Evolutionary conservation across 2,797 vertebrate genomes (phyloP), one percentile per base, ranked within the genome.

Genomic region (Enteromius viviparus): DNA sequence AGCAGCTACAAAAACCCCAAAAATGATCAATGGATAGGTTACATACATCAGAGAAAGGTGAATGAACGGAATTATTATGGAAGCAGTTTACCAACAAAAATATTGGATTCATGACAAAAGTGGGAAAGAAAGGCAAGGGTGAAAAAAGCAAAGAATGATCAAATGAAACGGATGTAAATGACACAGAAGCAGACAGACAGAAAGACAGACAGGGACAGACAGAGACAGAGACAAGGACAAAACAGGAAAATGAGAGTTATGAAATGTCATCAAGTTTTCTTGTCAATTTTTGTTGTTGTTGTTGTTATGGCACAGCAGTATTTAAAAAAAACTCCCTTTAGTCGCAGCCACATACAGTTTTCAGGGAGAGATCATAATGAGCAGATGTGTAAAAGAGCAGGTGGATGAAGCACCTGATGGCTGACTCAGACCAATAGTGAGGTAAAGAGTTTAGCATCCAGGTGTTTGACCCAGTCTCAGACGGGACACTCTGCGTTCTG

Each of bases 181-280:
- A 84, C 83, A 86, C 80, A 86, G 82, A 89, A 84, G 87, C 88
- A 85, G 84, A 92, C 86, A 89, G 84, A 88, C 81, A 86, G 62
- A 91, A 74, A 87, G 80, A 88, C 83, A 90, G 65, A 91, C 79
- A 90, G 83, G 87, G 79, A 91, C 62, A 90, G 82, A 91, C 85
- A 92, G 83, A 92, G 87, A 90, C 90, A 94, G 89, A 93, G 92
- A 93, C 93, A 94, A 94, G 90, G 90, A 95, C 92, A 94, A 92
- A 94, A 94, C 92, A 95, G 93, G 93, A 94, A 91, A 93, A 92
- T 93, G 92, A 89, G 85, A 90, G 92, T 95, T 94, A 95, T 92
- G 92, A 93, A 92, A 92, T 93, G 91, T 93, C 90, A 89, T 92
- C 87, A 92, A 87, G 86, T 78, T 83, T 72, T 89, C 47, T 86